Evolutionary conservation across 2,113 vertebrate genomes (phyloP).

Genomic region (Ptychochromis oligacanthus): DNA sequence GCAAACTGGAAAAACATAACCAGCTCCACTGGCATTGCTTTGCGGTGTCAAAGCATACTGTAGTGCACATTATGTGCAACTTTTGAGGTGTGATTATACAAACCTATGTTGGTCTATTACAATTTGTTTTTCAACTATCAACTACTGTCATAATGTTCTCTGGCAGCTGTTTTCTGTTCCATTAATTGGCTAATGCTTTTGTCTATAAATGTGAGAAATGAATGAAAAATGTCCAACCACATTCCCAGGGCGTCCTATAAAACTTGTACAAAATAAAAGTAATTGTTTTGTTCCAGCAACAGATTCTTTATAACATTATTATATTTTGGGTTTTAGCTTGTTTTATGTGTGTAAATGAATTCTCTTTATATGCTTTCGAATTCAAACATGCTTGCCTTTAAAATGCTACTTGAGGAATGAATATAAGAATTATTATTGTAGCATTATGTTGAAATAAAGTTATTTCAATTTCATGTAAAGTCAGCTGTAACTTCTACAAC

Average conservation of each 20-base stretch:
- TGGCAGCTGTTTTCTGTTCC: not conserved
- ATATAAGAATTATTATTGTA: not conserved
- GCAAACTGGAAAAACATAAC: not conserved
- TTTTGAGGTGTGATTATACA: not conserved
- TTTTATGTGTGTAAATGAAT: not conserved
- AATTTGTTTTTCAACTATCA: not conserved
- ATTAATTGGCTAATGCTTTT: constrained; percentile 4
- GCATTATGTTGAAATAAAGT: not conserved
- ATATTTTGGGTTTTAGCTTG: not conserved
- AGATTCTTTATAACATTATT: not conserved
- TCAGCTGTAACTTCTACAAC: not conserved
- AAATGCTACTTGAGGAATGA: not conserved
- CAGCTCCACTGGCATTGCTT: not conserved
- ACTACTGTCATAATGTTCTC: not conserved
- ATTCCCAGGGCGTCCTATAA: not conserved
- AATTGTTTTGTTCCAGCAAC: not conserved
- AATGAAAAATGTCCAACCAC: not conserved
- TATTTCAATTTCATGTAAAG: not conserved
- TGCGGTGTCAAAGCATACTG: not conserved
- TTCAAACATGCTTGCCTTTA: not conserved
- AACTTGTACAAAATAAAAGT: not conserved
- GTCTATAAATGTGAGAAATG: not conserved
- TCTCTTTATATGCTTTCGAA: not conserved
- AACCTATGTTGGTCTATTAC: not conserved
- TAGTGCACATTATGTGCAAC: not conserved